Evolutionary conservation across 1,140 invertebrate species (phyloP).

Genomic region (Portunus trituberculatus): DNA sequence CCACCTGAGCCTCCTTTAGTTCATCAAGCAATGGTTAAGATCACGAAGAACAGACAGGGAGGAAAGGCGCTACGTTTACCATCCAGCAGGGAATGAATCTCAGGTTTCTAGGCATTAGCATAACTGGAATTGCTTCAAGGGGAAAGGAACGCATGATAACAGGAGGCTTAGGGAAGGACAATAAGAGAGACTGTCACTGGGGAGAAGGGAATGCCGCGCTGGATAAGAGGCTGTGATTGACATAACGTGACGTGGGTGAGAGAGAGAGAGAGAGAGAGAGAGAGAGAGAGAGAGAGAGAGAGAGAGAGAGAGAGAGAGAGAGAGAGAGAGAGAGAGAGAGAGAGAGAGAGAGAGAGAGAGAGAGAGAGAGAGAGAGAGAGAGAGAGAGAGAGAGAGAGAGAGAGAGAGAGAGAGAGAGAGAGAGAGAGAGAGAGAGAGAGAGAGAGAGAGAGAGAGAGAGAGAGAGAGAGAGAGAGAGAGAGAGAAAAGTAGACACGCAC

Average conservation of each 20-base stretch:
- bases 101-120: not conserved
- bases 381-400: constrained; percentile 15
- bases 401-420: not conserved
- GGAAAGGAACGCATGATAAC: not conserved
- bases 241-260: not conserved
- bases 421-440: not conserved
- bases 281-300: constrained; percentile 15
- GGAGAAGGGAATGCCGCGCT: not conserved
- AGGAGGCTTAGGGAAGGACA: not conserved
- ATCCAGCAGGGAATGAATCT: not conserved
- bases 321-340: constrained; percentile 10
- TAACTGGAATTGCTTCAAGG: not conserved
- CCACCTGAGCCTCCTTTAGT: no score
- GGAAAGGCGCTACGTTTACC: not conserved
- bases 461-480: not conserved
- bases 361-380: constrained; percentile 14
- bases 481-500: not conserved
- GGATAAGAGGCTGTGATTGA: not conserved
- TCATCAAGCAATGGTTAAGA: no score
- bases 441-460: not conserved
- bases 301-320: constrained; percentile 14
- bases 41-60: not conserved
- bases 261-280: not conserved
- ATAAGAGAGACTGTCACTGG: not conserved
- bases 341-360: not conserved